Evolutionary conservation across 2,113 vertebrate genomes (phyloP).

Genomic region (Gobiocypris rarus): DNA sequence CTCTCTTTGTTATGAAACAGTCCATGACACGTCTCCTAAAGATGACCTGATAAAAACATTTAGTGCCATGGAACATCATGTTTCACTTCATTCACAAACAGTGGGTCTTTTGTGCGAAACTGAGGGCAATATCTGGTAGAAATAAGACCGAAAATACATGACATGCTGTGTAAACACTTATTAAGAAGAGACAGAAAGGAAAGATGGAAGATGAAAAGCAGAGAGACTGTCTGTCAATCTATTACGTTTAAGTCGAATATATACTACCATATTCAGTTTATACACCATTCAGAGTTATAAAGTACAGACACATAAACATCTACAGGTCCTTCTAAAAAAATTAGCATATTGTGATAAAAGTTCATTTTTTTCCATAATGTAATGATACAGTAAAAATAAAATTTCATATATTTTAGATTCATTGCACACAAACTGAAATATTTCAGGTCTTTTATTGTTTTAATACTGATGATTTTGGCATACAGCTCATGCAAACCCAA

Average conservation of each 20-base stretch:
- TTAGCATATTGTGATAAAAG: no score
- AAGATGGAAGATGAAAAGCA: neutral
- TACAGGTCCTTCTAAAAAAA: no score
- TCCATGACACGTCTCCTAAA: neutral
- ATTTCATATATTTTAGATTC: no score
- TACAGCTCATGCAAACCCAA: no score
- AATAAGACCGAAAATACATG: neutral
- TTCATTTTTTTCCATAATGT: no score
- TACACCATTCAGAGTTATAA: neutral
- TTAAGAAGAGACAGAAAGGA: slow-evolving; percentile 14
- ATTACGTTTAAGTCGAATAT: neutral
- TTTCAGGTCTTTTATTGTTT: no score
- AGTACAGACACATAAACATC: no score
- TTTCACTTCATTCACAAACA: slow-evolving; percentile 30
- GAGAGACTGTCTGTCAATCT: neutral
- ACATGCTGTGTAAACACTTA: neutral
- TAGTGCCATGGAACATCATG: neutral
- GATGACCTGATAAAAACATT: slow-evolving; percentile 20
- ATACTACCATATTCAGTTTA: neutral
- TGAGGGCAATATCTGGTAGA: neutral
- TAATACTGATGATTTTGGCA: no score
- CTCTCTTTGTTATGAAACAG: slow-evolving; percentile 11
- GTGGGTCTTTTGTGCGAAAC: slow-evolving; percentile 15
- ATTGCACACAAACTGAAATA: no score
- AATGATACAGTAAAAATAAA: no score